phyloP scores from a whole-genome alignment of 2,888 invertebrate species.

The Pristionchus entomophagus region DNA sequence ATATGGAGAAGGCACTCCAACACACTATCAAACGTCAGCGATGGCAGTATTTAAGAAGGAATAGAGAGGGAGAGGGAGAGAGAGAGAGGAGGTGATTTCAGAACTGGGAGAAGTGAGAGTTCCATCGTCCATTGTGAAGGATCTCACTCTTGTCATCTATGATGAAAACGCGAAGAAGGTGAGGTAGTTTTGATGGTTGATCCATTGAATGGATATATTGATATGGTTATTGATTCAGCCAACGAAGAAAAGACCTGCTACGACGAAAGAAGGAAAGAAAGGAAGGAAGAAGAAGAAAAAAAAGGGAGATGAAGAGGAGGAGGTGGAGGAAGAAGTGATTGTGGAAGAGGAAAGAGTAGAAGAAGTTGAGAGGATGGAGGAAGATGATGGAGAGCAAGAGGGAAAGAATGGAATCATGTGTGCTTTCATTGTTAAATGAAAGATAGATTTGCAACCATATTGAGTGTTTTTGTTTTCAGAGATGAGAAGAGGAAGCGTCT shows the following conservation, averaged over 20 bases:
- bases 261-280: conserved; percentile 3
- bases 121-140: conserved; percentile 31
- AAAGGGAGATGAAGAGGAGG: not conserved
- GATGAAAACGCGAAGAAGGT: conserved; percentile 43
- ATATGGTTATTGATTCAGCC: no score
- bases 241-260: conserved; percentile 8
- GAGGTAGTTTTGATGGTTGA: no score
- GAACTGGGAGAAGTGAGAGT: conserved; percentile 21
- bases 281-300: not conserved
- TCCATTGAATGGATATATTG: no score
- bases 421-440: not conserved
- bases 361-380: conserved; percentile 11
- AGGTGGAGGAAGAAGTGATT: not conserved
- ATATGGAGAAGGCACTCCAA: conserved; percentile 7
- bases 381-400: not conserved
- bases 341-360: not conserved
- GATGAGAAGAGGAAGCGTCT: not conserved
- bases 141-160: conserved; percentile 4
- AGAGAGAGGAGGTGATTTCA: not conserved
- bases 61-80: not conserved
- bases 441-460: no score
- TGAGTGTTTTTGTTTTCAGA: not conserved
- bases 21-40: conserved; percentile 18
- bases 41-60: no score
- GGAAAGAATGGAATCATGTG: not conserved